A percentile compares a stretch with the other conserved stretches of the same genome.
Conservation (phyloP, 1,140 invertebrate species). For the Papilio machaon region DNA sequence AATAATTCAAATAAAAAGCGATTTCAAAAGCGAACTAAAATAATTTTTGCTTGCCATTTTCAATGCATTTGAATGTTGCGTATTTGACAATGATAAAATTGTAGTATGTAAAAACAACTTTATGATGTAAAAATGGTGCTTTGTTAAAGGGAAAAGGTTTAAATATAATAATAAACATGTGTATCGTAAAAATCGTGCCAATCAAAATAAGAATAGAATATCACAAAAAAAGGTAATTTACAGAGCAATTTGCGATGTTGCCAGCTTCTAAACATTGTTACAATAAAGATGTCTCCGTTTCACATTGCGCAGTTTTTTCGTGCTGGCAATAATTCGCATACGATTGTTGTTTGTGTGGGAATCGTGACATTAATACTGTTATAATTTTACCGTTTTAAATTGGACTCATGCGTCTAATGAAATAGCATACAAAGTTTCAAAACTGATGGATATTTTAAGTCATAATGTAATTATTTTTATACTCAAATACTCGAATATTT, state of each 20-base stretch:
- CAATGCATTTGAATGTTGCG: no score
- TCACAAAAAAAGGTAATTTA: background rate
- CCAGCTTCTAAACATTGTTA: conserved; percentile 12
- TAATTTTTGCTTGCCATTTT: no score
- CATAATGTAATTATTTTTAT: background rate
- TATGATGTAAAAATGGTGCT: no score
- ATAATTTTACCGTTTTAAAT: conserved; percentile 30
- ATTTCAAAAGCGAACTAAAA: no score
- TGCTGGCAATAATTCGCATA: conserved; percentile 33
- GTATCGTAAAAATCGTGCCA: background rate
- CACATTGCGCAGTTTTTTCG: conserved; percentile 21
- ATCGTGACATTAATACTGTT: conserved; percentile 33
- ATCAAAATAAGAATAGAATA: conserved; percentile 8
- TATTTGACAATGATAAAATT: no score
- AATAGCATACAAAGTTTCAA: background rate
- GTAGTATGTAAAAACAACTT: no score
- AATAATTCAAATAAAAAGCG: background rate
- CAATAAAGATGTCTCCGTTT: conserved; percentile 19
- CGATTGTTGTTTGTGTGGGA: conserved; percentile 30
- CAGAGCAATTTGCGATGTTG: conserved; percentile 18
- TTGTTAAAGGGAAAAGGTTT: no score
- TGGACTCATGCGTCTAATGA: background rate
- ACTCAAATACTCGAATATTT: background rate
- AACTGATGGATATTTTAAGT: background rate
- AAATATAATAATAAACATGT: no score